These are phyloP conservation scores for Callospermophilus lateralis DNA, from an alignment of 2,113 vertebrate genomes.

Conservation along the genomic window DNA sequence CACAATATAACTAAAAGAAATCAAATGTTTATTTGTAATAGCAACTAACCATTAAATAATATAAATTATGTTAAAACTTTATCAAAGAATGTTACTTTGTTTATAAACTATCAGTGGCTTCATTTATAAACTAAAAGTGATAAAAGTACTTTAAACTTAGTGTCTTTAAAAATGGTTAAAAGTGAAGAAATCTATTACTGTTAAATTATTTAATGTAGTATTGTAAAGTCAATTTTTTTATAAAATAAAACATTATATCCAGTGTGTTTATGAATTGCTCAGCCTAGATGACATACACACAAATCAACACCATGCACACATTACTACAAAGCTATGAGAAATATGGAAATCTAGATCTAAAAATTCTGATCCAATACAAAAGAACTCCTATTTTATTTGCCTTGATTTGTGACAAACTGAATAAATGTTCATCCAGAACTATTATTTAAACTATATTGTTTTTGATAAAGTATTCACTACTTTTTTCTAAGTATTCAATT, in stretches of 20 bases:
- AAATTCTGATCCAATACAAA: neutral
- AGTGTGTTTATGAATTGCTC: too few species aligned
- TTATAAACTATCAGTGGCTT: neutral
- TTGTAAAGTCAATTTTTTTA: neutral
- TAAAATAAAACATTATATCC: too few species aligned
- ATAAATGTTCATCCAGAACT: neutral
- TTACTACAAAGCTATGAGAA: neutral
- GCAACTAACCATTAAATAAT: neutral
- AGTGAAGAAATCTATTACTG: neutral
- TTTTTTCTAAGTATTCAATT: neutral
- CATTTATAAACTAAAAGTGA: neutral
- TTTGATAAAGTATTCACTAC: neutral
- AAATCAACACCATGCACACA: neutral
- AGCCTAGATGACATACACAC: neutral
- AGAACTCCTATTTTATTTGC: neutral
- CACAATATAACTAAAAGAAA: neutral
- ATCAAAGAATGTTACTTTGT: neutral
- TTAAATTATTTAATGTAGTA: neutral
- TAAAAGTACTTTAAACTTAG: neutral
- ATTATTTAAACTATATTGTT: neutral
- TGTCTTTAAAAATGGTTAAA: neutral
- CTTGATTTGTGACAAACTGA: neutral
- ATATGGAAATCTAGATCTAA: neutral
- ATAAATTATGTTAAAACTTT: neutral
- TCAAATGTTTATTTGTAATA: neutral